Conservation (phyloP, 2,888 invertebrate genomes). For the Melieria picta region DNA sequence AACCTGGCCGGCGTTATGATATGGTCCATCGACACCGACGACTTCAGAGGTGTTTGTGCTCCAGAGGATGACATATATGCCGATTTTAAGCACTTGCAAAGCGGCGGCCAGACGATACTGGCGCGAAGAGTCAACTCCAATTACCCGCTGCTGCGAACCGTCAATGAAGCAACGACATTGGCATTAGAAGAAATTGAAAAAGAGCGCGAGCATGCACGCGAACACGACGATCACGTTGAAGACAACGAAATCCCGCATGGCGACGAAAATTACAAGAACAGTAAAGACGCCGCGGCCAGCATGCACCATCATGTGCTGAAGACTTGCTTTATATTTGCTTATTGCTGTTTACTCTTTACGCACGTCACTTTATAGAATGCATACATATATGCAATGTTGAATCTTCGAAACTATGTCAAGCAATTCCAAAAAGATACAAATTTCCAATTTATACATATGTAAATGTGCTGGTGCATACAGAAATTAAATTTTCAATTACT, state of each 20-base stretch:
- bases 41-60: slow-evolving; percentile 78
- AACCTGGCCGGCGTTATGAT: slow-evolving; percentile 85
- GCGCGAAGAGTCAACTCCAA: slow-evolving; percentile 66
- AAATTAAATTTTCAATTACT: neutral
- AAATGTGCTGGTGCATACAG: neutral
- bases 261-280: slow-evolving; percentile 54
- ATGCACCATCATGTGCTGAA: no score
- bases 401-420: neutral
- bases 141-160: slow-evolving; percentile 78
- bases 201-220: slow-evolving; percentile 61
- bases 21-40: slow-evolving; percentile 91
- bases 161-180: slow-evolving; percentile 74
- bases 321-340: neutral
- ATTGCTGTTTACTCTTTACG: neutral
- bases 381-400: neutral
- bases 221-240: slow-evolving; percentile 42
- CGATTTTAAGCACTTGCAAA: slow-evolving; percentile 64
- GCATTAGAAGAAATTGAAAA: slow-evolving; percentile 67
- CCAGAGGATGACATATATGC: slow-evolving; percentile 67
- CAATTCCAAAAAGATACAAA: neutral
- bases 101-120: slow-evolving; percentile 39
- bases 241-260: slow-evolving; percentile 66
- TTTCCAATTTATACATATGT: neutral
- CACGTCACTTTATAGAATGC: neutral
- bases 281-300: slow-evolving; percentile 35